Percentiles rank a stretch among this genome's conserved stretches.
phyloP scores from a whole-genome alignment of 1,140 invertebrate species.

The Drosophila micromelanica region DNA sequence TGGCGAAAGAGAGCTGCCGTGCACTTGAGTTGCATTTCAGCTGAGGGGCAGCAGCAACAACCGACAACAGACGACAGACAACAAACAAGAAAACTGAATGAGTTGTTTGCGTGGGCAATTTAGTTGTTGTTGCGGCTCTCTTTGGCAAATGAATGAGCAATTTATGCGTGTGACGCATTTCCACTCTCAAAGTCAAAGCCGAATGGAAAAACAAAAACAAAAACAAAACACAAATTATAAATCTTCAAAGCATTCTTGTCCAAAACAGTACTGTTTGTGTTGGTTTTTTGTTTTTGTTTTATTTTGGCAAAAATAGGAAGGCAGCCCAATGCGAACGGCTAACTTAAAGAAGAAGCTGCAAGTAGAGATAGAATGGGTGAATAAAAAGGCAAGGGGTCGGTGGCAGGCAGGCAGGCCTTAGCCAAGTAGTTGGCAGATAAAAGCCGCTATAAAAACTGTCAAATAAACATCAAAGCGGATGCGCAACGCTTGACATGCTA shows the following conservation, averaged over 20 bases:
- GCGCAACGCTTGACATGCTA: slow-evolving; percentile 83
- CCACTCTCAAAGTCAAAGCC: slow-evolving; percentile 77
- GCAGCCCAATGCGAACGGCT: slow-evolving; percentile 23
- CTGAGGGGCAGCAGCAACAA: slow-evolving; percentile 21
- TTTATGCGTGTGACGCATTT: slow-evolving; percentile 78
- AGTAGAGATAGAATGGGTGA: background rate
- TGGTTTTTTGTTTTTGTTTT: slow-evolving; percentile 17
- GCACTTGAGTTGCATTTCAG: slow-evolving; percentile 66
- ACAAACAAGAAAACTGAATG: slow-evolving; percentile 56
- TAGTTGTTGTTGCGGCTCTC: slow-evolving; percentile 41
- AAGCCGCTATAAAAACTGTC: slow-evolving; percentile 83
- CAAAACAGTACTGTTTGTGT: slow-evolving; percentile 29
- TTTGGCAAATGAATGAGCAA: slow-evolving; percentile 75
- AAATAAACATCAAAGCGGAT: slow-evolving; percentile 84
- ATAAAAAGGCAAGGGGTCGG: background rate
- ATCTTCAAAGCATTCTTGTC: slow-evolving; percentile 76
- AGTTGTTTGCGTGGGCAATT: slow-evolving; percentile 64
- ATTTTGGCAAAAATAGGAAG: slow-evolving; percentile 59
- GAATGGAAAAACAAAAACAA: slow-evolving; percentile 46
- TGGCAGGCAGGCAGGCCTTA: slow-evolving; percentile 16
- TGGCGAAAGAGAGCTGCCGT: slow-evolving; percentile 26
- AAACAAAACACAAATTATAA: slow-evolving; percentile 76
- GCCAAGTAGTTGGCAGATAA: slow-evolving; percentile 81
- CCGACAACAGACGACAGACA: slow-evolving; percentile 22
- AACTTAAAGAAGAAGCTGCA: slow-evolving; percentile 45